phyloP scores from a whole-genome alignment of 2,888 invertebrate species.

The Achlya flavicornis region DNA sequence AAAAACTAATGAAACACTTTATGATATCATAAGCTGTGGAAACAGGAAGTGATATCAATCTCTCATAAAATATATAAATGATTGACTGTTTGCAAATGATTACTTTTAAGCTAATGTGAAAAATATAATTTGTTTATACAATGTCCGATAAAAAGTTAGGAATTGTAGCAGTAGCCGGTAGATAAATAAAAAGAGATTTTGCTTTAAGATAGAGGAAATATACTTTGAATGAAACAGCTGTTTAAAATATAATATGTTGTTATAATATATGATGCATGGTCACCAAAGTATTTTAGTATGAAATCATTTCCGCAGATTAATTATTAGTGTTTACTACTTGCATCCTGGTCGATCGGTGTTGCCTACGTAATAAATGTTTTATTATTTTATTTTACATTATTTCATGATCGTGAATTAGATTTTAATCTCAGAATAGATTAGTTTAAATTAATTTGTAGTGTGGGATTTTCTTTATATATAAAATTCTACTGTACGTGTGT shows the following conservation, averaged over 20 bases:
- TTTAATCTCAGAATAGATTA: background rate
- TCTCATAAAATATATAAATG: background rate
- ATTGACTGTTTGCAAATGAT: background rate
- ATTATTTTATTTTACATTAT: background rate
- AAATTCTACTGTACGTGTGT: no score
- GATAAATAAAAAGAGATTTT: background rate
- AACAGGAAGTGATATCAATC: background rate
- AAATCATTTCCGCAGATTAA: constrained; percentile 12
- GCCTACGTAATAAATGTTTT: constrained; percentile 7
- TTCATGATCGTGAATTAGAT: background rate
- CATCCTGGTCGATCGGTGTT: constrained; percentile 10
- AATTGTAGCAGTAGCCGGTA: background rate
- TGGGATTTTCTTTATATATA: no score
- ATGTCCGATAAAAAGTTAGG: no score
- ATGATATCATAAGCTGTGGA: background rate
- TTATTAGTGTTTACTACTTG: constrained; percentile 8
- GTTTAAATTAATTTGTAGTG: no score
- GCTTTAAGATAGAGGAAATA: background rate
- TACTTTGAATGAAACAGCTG: constrained; percentile 2
- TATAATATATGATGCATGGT: background rate
- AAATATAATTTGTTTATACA: background rate
- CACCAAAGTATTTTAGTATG: constrained; percentile 9
- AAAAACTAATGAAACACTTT: background rate
- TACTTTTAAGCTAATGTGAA: background rate
- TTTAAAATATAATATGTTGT: background rate